Evolutionary conservation across 1,140 invertebrate genomes (phyloP).

Genomic region (Pseudomyrmex flavicornis): DNA sequence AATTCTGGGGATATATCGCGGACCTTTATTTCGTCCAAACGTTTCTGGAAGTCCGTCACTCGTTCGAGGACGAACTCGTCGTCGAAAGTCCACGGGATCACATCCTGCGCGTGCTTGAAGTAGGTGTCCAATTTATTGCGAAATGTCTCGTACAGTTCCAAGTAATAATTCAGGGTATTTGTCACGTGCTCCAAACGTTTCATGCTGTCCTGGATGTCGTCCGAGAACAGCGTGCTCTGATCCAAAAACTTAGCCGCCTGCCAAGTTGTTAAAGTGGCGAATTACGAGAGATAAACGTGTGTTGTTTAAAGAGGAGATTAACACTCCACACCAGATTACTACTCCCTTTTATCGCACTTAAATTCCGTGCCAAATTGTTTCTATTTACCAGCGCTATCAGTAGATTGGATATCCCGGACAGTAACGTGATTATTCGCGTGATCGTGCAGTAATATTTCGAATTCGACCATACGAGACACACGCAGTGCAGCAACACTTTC

Average conservation of each 20-base stretch:
- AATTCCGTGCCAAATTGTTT: slow-evolving; percentile 47
- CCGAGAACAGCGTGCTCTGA: slow-evolving; percentile 86
- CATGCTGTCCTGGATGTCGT: slow-evolving; percentile 86
- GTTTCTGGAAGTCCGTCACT: slow-evolving; percentile 86
- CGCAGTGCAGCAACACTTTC: slow-evolving; percentile 89
- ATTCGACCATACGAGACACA: slow-evolving; percentile 93
- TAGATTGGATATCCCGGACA: slow-evolving; percentile 92
- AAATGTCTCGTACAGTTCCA: slow-evolving; percentile 83
- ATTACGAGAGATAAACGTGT: slow-evolving; percentile 6
- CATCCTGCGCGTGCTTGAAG: slow-evolving; percentile 84
- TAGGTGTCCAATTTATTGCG: slow-evolving; percentile 86
- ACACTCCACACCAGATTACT: no score
- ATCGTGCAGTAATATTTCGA: slow-evolving; percentile 93
- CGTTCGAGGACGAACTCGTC: slow-evolving; percentile 87
- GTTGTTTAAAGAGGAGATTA: no score
- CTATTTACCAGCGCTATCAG: slow-evolving; percentile 87
- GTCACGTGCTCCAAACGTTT: slow-evolving; percentile 74
- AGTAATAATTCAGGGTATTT: slow-evolving; percentile 73
- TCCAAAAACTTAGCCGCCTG: slow-evolving; percentile 79
- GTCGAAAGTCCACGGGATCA: slow-evolving; percentile 88
- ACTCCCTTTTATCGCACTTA: neutral
- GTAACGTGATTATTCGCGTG: slow-evolving; percentile 89
- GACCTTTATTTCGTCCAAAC: slow-evolving; percentile 83
- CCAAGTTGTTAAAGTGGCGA: neutral
- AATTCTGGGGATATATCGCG: slow-evolving; percentile 73